Conservation (phyloP, 2,888 invertebrate species). For the Chalcis sispes region DNA sequence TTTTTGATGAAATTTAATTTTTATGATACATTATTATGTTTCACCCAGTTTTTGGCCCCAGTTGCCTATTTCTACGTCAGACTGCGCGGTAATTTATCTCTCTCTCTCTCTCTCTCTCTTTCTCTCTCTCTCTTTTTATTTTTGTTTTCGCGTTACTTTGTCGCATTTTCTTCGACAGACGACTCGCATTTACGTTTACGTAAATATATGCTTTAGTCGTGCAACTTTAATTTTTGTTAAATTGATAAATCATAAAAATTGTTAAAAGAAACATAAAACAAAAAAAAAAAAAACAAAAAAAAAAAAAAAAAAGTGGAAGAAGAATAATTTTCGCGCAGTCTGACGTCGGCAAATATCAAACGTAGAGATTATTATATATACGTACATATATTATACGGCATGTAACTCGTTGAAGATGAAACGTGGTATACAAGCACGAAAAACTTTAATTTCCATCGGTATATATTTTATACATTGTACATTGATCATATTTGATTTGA, state of each 20-base stretch:
- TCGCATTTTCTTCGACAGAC: too few relatives aligned
- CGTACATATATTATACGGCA: slow-evolving; percentile 61
- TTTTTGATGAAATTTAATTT: slow-evolving; percentile 35
- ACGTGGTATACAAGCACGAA: slow-evolving; percentile 66
- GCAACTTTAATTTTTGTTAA: background rate
- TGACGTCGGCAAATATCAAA: slow-evolving; percentile 28
- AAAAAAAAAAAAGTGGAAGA: background rate
- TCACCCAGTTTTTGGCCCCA: slow-evolving; percentile 35
- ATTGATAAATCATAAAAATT: background rate
- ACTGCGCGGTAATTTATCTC: slow-evolving; percentile 28
- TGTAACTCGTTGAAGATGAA: slow-evolving; percentile 65
- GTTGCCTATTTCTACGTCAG: slow-evolving; percentile 28
- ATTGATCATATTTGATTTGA: slow-evolving; percentile 30
- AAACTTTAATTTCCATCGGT: slow-evolving; percentile 56
- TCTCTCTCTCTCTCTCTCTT: too few relatives aligned
- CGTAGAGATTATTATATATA: slow-evolving; percentile 53
- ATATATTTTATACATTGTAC: slow-evolving; percentile 38
- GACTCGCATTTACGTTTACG: background rate
- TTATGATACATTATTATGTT: slow-evolving; percentile 28
- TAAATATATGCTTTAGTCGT: too few relatives aligned
- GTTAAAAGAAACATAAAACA: background rate
- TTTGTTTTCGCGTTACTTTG: too few relatives aligned
- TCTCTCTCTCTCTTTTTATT: too few relatives aligned
- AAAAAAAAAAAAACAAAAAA: background rate
- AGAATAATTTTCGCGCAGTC: slow-evolving; percentile 25